Evolutionary conservation across 2,113 vertebrate genomes (phyloP).

Genomic region (Zosterops pallidus): DNA sequence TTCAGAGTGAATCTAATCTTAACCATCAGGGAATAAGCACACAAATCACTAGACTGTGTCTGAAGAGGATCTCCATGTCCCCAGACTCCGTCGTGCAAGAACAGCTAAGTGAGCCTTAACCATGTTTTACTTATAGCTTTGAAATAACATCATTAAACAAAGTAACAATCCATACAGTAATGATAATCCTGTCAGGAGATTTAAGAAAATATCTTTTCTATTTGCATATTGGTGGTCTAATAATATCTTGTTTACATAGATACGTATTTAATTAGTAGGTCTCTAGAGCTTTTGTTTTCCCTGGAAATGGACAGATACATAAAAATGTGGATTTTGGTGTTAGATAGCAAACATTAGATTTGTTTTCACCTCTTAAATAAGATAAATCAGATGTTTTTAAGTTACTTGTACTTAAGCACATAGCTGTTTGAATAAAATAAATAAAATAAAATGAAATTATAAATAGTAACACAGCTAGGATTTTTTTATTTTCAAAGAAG

Average conservation of each 20-base stretch:
- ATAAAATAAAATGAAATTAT: not conserved
- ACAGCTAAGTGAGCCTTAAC: not conserved
- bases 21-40: not conserved
- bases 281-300: not conserved
- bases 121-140: not conserved
- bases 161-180: not conserved
- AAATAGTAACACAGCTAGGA: not conserved
- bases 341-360: not conserved
- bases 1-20: not conserved
- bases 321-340: not conserved
- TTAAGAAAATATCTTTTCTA: not conserved
- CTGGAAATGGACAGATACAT: not conserved
- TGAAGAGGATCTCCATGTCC: not conserved
- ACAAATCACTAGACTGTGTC: not conserved
- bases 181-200: not conserved
- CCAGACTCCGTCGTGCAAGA: not conserved
- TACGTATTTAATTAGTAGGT: not conserved
- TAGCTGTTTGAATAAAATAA: not conserved
- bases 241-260: not conserved
- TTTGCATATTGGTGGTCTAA: not conserved
- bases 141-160: not conserved
- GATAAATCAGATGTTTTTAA: not conserved
- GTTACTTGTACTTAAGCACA: not conserved
- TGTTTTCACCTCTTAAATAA: not conserved
- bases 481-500: not conserved